These are phyloP conservation scores for Pyrrhia umbra DNA, from an alignment of 2,888 invertebrate species.

Conservation along the genomic window DNA sequence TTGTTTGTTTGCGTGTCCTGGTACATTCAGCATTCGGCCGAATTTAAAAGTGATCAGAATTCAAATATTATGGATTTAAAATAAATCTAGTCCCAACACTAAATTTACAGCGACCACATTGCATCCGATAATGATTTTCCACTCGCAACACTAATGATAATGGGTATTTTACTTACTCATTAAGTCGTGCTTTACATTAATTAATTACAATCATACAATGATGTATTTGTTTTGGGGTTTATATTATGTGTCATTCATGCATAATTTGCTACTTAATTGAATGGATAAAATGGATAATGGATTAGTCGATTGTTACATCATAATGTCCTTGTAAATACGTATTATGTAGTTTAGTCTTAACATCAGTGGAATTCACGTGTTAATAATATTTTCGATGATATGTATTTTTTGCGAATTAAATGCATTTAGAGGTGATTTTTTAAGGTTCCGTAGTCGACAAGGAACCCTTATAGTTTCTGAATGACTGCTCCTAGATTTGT, in stretches of 20 bases:
- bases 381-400: too few species aligned
- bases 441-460: too few species aligned
- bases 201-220: slow-evolving; percentile 21
- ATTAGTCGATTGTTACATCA: neutral
- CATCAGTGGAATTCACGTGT: too few species aligned
- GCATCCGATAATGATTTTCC: slow-evolving; percentile 43
- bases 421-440: too few species aligned
- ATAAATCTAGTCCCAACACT: slow-evolving; percentile 3
- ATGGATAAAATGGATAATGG: neutral
- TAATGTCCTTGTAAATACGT: too few species aligned
- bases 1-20: too few species aligned
- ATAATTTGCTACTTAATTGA: neutral
- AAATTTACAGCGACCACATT: slow-evolving; percentile 32
- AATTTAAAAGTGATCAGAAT: neutral
- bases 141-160: slow-evolving; percentile 28
- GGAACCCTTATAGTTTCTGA: too few species aligned
- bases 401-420: too few species aligned
- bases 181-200: slow-evolving; percentile 32
- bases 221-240: slow-evolving; percentile 17
- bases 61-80: neutral
- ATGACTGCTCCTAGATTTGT: too few species aligned
- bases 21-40: neutral
- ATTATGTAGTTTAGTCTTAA: too few species aligned
- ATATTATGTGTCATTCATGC: neutral
- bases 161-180: slow-evolving; percentile 40